Evolutionary conservation across 2,888 invertebrate genomes (phyloP).

Genomic region (Synanthedon myopaeformis): DNA sequence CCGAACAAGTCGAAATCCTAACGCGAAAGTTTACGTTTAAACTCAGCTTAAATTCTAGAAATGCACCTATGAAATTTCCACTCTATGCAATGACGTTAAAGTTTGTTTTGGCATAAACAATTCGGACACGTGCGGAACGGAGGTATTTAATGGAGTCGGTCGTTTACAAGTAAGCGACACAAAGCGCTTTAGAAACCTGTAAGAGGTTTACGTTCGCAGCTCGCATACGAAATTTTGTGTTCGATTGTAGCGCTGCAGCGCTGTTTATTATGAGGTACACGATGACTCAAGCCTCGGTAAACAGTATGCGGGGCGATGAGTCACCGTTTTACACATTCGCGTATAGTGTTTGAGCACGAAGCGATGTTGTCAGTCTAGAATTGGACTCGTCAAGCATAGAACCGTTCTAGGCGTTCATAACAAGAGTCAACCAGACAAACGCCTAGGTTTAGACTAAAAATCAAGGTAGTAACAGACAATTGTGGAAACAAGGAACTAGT

Average conservation of each 20-base stretch:
- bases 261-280: constrained; percentile 26
- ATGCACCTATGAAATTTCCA: constrained; percentile 10
- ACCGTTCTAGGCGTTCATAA: constrained; percentile 56
- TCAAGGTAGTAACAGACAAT: constrained; percentile 37
- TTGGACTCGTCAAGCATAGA: constrained; percentile 62
- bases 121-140: constrained; percentile 63
- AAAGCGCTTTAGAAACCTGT: constrained; percentile 41
- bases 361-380: constrained; percentile 66
- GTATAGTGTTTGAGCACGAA: constrained; percentile 61
- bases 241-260: constrained; percentile 32
- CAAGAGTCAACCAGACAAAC: constrained; percentile 53
- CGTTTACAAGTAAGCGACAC: constrained; percentile 34
- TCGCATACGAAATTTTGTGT: constrained; percentile 8
- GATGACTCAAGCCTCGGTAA: constrained; percentile 71
- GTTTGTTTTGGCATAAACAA: constrained; percentile 29
- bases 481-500: constrained; percentile 39
- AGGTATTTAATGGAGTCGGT: constrained; percentile 65
- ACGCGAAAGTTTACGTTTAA: constrained; percentile 65
- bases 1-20: constrained; percentile 49
- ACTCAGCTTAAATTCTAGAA: constrained; percentile 13
- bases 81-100: constrained; percentile 22
- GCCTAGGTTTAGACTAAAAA: constrained; percentile 37
- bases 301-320: constrained; percentile 72
- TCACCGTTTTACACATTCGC: constrained; percentile 72
- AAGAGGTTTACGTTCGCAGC: constrained; percentile 15